Evolutionary conservation across 2,888 invertebrate species (phyloP), one percentile per base, ranked within the genome.

Genomic region (Lepidocyrtinus sp.): DNA sequence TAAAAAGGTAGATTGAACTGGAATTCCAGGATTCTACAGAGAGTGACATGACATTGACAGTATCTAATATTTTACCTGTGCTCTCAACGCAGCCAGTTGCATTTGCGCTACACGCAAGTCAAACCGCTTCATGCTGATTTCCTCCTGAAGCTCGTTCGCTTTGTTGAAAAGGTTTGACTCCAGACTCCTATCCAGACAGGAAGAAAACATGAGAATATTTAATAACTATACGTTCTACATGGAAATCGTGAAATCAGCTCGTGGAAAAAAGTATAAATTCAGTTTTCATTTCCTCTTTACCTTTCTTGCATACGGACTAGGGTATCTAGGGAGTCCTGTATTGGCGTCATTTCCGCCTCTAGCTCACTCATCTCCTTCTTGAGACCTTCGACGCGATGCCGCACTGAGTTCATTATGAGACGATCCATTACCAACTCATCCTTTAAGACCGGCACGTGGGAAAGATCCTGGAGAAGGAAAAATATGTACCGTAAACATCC

Each of bases 101-200:
- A 98, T 91, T 89, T 96, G 96, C 64, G 96, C 95, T 70, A 96
- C 94, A 85, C 96, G 92, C 87, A 97, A 92, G 90, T 98, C 97
- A 89, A 97, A 97, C 88, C 95, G 93, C 90, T 97, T 97, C 90
- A 95, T 91, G 84, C 97, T 96, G 88, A 98, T 94, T 88, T 98
- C 97, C 89, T 98, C 97, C 90, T 98, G 95, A 77, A 97, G 91
- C 90, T 98, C 97, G 89, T 97, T 97, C 87, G 95, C 96, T 91
- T 98, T 98, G 89, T 94, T 96, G 90, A 93, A 96, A 80, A 96
- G 91, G 88, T 93, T 93, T 84, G 93, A 93, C 89, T 97, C 96
- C 84, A 95, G 90, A 86, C 91, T 91, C 88, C 91, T 91, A 88
- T 7, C 85, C 87, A 83, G 75, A 74, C 27, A 85, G 76, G 62